These are phyloP conservation scores for Palythoa heliodiscus DNA, from an alignment of 92 coral and sea anemone species.

Conservation along the genomic window DNA sequence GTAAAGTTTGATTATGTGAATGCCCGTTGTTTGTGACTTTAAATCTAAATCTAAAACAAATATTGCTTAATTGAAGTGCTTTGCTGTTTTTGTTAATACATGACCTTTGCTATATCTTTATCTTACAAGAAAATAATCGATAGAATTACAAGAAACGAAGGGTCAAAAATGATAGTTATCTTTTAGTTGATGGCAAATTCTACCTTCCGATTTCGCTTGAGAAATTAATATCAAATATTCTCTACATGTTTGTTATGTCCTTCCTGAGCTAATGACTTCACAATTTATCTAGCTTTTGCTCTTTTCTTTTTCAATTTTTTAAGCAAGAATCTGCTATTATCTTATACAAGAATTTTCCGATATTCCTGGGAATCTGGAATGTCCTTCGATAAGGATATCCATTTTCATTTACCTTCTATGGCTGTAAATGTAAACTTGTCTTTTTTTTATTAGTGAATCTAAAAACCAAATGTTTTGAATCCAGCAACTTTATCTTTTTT, in stretches of 20 bases:
- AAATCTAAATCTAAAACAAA: neutral
- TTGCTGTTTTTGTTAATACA: neutral
- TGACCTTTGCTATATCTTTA: no score
- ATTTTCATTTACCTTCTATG: neutral
- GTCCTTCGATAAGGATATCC: neutral
- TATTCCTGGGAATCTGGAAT: no score
- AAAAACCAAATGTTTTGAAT: slow-evolving; percentile 6
- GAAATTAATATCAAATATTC: slow-evolving; percentile 20
- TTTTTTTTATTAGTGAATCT: neutral
- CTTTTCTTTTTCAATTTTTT: neutral
- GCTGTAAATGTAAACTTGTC: neutral
- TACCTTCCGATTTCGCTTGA: neutral
- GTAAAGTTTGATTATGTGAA: neutral
- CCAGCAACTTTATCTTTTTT: neutral
- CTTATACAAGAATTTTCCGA: neutral
- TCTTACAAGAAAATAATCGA: neutral
- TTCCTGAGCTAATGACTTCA: neutral
- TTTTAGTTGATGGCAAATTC: neutral
- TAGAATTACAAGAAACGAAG: no score
- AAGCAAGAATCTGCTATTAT: neutral
- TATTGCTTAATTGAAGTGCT: neutral
- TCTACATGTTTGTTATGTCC: neutral
- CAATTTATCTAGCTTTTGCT: neutral
- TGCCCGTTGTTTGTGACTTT: neutral
- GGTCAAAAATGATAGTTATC: neutral